These are phyloP conservation scores for Pollachius pollachius DNA, from an alignment of 2,113 vertebrate genomes.

Conservation along the genomic window DNA sequence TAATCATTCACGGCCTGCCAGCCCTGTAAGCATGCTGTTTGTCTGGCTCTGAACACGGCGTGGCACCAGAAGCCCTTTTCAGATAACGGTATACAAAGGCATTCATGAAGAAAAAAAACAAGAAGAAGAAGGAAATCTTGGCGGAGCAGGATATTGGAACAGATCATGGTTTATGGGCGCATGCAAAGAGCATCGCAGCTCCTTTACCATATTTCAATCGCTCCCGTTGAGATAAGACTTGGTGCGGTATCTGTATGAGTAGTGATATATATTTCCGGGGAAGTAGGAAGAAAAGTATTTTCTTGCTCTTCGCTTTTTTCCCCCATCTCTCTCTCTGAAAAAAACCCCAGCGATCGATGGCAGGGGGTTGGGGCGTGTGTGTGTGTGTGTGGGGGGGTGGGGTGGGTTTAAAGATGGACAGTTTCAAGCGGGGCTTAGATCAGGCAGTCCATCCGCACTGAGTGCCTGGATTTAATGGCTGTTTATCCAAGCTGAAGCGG, in stretches of 20 bases:
- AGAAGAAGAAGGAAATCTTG: neutral
- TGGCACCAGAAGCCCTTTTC: neutral
- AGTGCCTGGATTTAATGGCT: neutral
- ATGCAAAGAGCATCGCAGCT: conserved; percentile 14
- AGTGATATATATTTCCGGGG: conserved; percentile 2
- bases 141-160: conserved; percentile 19
- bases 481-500: conserved; percentile 15
- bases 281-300: conserved; percentile 11
- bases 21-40: no score
- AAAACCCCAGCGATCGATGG: conserved; percentile 27
- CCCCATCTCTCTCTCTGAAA: conserved; percentile 6
- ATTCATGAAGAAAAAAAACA: conserved; percentile 12
- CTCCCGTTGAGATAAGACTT: conserved; percentile 20
- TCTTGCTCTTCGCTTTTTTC: conserved; percentile 2
- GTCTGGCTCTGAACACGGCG: no score
- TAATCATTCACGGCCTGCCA: no score
- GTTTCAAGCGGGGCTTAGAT: conserved; percentile 23
- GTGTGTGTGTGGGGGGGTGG: neutral
- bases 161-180: conserved; percentile 1
- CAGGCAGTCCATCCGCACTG: conserved; percentile 11
- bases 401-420: conserved; percentile 38
- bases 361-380: conserved; percentile 13
- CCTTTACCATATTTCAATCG: conserved; percentile 22
- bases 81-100: neutral
- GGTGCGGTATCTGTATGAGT: conserved; percentile 16